Base-by-base conservation (phyloP, 2,888 invertebrate genomes). In the Venusia cambrica region DNA sequence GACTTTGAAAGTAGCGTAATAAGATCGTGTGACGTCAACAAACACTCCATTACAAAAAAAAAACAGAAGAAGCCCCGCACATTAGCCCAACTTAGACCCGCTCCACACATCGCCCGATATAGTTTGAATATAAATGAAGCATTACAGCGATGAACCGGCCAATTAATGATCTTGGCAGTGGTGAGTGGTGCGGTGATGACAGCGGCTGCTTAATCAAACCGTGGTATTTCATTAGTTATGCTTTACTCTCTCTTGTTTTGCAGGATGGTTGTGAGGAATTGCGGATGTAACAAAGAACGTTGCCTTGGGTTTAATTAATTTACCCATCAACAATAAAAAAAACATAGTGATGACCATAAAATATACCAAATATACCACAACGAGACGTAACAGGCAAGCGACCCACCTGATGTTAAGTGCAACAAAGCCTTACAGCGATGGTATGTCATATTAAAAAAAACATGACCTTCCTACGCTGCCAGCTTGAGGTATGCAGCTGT, bases 161-260 rank as follows among this genome's bases (percentile, higher is more conserved):
- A 76, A 81, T 83, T 80, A 79, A 80, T 78, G 79, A 65, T 64
- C 64, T 66, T 71, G 75, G 71, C 72, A 66, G 59, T 56, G 58
- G 51, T 61, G 61, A 57, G 57, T 62, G 56, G 58, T 57, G 62
- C 61, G 38, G 45, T 62, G 72, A 61, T 69, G 80, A 79, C 81
- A 80, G 77, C 62, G 39, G 45, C 64, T 69, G 71, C 70, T 80
- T 80, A 73, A 83, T 83, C 80, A 78, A 67, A 51, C 54, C 51
- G 53, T 51, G 71, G 68, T 67, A 69, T 74, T 78, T 76, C 76
- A 79, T 83, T 79, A 78, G 74, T 83, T 73, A 77, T 70, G 69
- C 63, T 63, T 63, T 51, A 60, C 38, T 45, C 60, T 61, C 70
- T n/a, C 66, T 72, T 73, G 51, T 57, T 53, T 58, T 57, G 55